These are phyloP conservation scores for Gambelia wislizenii DNA, from an alignment of 2,797 vertebrate genomes.

Conservation along the genomic window DNA sequence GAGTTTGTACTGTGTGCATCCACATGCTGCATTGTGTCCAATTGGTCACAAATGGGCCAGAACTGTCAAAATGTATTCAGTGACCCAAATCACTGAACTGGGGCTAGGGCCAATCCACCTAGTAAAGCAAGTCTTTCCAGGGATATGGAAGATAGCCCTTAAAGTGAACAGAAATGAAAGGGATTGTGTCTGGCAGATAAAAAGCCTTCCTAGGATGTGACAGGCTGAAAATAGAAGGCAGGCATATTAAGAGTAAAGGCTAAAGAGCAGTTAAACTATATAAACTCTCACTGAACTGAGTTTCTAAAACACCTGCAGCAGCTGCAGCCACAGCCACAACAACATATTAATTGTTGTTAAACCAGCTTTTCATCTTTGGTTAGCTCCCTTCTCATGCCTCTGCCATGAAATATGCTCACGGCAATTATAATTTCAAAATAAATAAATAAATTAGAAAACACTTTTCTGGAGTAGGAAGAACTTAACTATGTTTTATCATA, in stretches of 20 bases:
- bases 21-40: no score
- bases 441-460: constrained; percentile 20
- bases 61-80: background rate
- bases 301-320: background rate
- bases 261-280: background rate
- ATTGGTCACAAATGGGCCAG: no score
- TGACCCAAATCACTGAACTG: background rate
- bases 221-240: background rate
- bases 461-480: background rate
- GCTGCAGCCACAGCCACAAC: background rate
- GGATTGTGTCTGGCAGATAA: background rate
- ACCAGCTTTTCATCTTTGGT: background rate
- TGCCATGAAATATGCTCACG: background rate
- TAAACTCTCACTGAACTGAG: constrained; percentile 8
- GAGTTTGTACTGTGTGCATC: no score
- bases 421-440: background rate
- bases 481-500: background rate
- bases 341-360: constrained; percentile 18
- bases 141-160: background rate
- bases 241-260: constrained; percentile 10
- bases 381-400: background rate
- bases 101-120: background rate
- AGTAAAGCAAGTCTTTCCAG: background rate
- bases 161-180: background rate
- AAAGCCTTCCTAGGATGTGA: background rate